Evolutionary conservation across 1,140 invertebrate species (phyloP), one percentile per base, ranked within the genome.

Genomic region (Magallana gigas): DNA sequence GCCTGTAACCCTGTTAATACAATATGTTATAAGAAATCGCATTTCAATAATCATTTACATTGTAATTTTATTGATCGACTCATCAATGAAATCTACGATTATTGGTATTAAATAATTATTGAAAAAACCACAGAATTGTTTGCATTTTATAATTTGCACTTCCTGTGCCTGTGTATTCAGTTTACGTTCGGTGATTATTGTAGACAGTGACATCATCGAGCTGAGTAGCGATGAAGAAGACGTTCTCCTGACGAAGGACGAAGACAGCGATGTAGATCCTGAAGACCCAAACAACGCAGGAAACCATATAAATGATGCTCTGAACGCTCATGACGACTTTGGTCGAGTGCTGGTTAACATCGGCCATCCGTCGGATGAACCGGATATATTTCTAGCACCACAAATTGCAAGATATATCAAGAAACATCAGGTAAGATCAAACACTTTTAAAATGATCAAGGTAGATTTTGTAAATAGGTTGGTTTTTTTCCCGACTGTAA

Each of bases 331-430:
- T 5, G 98, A 99, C 95, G 97, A 98, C 86, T 96, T 98, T 93
- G 99, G 99, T 3, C 95, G 98, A 71, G 98, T 99, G 23, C 95
- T 99, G 57, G 97, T 99, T 48, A 99, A 99, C 94, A 97, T 99
- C 68, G 98, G 98, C n/a, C 98, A 99, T 95, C 97, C 98, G 0
- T 96, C 97, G 71, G 96, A 97, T 84, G 99, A 99, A 92, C 97
- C 97, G 29, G 98, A 99, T 93, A 97, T 99, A 76, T 99, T 97
- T 94, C 95, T 99, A 59, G 97, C 98, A 8, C 97, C 97, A 3
- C 98, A 99, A 94, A 97, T 99, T 83, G 97, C 98, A 0, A 96
- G 97, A 91, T 96, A 97, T 83, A 98, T 99, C 59, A 99, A 99
- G 95, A 98, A 98, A 7, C 99, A 99, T 96, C 97, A 98, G 95